phyloP scores from a whole-genome alignment of 2,888 invertebrate species.

The Gonocerus acuteangulatus region DNA sequence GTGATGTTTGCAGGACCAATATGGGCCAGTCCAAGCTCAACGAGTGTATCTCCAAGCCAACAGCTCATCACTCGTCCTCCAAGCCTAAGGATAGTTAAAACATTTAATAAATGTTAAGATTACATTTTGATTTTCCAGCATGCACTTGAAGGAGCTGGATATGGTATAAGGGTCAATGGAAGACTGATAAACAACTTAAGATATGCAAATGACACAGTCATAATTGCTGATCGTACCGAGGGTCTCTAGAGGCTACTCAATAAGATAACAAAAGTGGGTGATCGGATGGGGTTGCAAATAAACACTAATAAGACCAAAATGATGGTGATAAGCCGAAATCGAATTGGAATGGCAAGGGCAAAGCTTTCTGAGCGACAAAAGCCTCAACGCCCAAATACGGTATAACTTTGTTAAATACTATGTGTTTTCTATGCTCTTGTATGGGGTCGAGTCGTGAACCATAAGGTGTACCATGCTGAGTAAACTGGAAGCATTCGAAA shows the following conservation, averaged over 20 bases:
- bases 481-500: neutral
- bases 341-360: neutral
- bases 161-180: neutral
- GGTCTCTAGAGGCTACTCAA: neutral
- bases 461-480: neutral
- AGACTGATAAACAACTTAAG: neutral
- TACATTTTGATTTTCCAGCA: neutral
- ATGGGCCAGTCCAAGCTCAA: conserved; percentile 69
- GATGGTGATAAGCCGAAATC: neutral
- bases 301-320: neutral
- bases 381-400: too few relatives aligned
- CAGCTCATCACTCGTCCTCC: conserved; percentile 71
- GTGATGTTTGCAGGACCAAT: conserved; percentile 63
- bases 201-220: neutral
- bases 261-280: neutral
- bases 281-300: neutral
- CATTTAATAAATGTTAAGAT: neutral
- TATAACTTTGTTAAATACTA: too few relatives aligned
- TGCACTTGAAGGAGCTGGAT: neutral
- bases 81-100: conserved; percentile 45
- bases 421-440: too few relatives aligned
- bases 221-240: neutral
- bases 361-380: too few relatives aligned
- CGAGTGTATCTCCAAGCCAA: conserved; percentile 66
- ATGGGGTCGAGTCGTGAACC: neutral